phyloP scores from a whole-genome alignment of 2,113 vertebrate genomes.

The Oreotrochilus melanogaster region DNA sequence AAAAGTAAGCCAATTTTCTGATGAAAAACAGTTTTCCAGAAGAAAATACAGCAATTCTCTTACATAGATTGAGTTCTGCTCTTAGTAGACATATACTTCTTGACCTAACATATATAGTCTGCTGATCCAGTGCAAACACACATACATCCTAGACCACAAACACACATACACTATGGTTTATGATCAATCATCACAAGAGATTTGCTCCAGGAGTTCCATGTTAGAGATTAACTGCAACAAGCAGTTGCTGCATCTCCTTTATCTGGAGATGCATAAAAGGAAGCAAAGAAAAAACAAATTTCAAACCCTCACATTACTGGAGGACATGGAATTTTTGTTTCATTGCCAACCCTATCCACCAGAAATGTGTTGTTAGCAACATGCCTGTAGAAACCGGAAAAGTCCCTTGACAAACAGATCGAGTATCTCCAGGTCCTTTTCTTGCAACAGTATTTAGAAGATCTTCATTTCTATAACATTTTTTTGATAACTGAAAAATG shows the following conservation, averaged over 20 bases:
- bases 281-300: background rate
- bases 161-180: background rate
- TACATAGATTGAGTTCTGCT: background rate
- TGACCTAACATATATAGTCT: background rate
- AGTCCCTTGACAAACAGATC: background rate
- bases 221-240: background rate
- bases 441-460: background rate
- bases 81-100: background rate
- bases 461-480: background rate
- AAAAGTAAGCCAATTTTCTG: background rate
- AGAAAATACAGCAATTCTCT: background rate
- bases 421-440: background rate
- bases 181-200: background rate
- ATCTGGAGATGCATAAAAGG: background rate
- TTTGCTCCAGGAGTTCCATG: background rate
- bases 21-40: slow-evolving; percentile 1
- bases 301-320: background rate
- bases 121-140: background rate
- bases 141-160: background rate
- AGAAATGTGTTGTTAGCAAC: background rate
- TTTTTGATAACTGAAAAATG: background rate
- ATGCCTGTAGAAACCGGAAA: background rate
- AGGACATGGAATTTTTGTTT: background rate
- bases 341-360: background rate
- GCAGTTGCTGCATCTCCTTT: background rate